Evolutionary conservation across 2,888 invertebrate genomes (phyloP).

Genomic region (Crocallis elinguaria): DNA sequence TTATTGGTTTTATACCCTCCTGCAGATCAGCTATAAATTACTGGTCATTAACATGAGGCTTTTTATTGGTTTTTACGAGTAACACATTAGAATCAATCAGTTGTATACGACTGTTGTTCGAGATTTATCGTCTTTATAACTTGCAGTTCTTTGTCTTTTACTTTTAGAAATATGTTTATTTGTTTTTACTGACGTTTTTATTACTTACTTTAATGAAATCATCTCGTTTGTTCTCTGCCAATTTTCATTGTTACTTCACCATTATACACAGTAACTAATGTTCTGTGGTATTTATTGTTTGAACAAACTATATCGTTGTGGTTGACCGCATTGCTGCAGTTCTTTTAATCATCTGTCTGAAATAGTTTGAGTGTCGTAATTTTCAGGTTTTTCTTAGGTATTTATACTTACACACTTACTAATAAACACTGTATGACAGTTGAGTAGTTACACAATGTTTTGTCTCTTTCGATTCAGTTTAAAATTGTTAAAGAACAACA

Average conservation of each 20-base stretch:
- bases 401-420: too few species aligned
- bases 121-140: conserved; percentile 22
- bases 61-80: conserved; percentile 40
- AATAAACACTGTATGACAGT: too few species aligned
- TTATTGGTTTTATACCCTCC: conserved; percentile 15
- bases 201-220: neutral
- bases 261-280: neutral
- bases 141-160: neutral
- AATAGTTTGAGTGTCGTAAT: too few species aligned
- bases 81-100: conserved; percentile 24
- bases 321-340: neutral
- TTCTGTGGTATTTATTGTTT: conserved; percentile 9
- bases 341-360: neutral
- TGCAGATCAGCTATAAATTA: conserved; percentile 41
- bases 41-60: conserved; percentile 35
- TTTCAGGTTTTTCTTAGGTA: too few species aligned
- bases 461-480: too few species aligned
- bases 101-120: conserved; percentile 20
- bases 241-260: neutral
- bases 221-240: conserved; percentile 4
- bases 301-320: too few species aligned
- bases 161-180: neutral
- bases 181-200: neutral
- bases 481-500: too few species aligned
- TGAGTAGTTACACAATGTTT: too few species aligned